Percentiles rank a stretch among this genome's conserved stretches.
Conservation (phyloP, 2,888 invertebrate species). For the Lochmaea capreae region DNA sequence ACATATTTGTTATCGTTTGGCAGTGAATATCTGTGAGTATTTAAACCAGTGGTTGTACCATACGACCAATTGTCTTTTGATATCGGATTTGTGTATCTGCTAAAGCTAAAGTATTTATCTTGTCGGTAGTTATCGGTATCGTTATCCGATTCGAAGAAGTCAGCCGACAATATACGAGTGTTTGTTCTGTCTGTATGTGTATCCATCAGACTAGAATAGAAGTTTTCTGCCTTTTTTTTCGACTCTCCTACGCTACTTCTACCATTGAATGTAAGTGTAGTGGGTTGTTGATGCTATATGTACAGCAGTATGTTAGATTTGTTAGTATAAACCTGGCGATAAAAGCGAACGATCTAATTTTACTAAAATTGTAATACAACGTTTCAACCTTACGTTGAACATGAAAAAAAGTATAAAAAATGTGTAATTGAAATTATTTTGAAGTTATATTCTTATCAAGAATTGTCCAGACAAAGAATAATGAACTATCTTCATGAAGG, state of each 20-base stretch:
- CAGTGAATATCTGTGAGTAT: constrained; percentile 53
- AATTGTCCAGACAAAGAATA: too few species aligned
- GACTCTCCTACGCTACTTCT: constrained; percentile 64
- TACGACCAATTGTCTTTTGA: constrained; percentile 59
- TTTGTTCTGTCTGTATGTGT: constrained; percentile 53
- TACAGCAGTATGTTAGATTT: constrained; percentile 65
- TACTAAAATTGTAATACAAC: neutral
- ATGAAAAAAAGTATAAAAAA: neutral
- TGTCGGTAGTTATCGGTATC: constrained; percentile 55
- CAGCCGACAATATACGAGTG: constrained; percentile 55
- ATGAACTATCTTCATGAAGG: too few species aligned
- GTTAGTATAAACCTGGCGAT: constrained; percentile 57
- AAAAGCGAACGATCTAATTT: constrained; percentile 29
- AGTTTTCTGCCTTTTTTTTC: constrained; percentile 56
- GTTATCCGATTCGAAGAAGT: constrained; percentile 60
- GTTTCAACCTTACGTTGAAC: neutral
- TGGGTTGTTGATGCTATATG: constrained; percentile 59
- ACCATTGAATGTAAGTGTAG: constrained; percentile 65
- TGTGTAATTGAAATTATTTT: too few species aligned
- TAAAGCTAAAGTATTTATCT: constrained; percentile 61
- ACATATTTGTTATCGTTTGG: constrained; percentile 53
- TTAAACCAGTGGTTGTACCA: constrained; percentile 52
- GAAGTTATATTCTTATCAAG: too few species aligned
- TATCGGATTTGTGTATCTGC: constrained; percentile 57
- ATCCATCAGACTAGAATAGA: constrained; percentile 58